Evolutionary conservation across 2,888 invertebrate species (phyloP).

Genomic region (Dicranocentrus wangi): DNA sequence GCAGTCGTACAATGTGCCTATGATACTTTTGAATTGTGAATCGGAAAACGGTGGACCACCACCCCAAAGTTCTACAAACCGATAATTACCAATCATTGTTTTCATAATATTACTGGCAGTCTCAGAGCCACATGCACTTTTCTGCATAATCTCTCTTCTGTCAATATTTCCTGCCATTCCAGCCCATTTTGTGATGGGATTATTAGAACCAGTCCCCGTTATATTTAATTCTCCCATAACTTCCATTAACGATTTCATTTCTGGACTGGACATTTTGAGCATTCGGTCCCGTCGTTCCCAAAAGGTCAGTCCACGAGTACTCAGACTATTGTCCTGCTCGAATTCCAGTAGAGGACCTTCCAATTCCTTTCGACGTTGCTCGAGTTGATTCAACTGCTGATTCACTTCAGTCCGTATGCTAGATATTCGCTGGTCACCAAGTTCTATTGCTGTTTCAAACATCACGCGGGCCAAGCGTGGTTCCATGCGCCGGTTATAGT

Average conservation of each 20-base stretch:
- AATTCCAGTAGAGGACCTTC: background rate
- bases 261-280: background rate
- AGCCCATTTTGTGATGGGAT: too few relatives aligned
- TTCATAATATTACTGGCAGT: too few relatives aligned
- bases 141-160: too few relatives aligned
- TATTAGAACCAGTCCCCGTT: background rate
- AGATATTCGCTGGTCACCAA: background rate
- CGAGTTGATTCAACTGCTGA: background rate
- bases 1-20: too few relatives aligned
- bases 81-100: too few relatives aligned
- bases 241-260: background rate
- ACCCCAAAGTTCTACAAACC: too few relatives aligned
- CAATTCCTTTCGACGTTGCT: background rate
- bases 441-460: background rate
- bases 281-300: background rate
- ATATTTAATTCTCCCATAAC: background rate
- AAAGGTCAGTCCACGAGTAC: conserved; percentile 9
- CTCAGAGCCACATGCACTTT: too few relatives aligned
- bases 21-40: too few relatives aligned
- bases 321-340: background rate
- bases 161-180: too few relatives aligned
- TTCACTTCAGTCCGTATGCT: background rate
- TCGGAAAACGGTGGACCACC: too few relatives aligned
- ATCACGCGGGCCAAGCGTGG: background rate
- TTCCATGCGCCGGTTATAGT: conserved; percentile 3